phyloP scores from a whole-genome alignment of 2,113 vertebrate species.

The Amazona guildingii region DNA sequence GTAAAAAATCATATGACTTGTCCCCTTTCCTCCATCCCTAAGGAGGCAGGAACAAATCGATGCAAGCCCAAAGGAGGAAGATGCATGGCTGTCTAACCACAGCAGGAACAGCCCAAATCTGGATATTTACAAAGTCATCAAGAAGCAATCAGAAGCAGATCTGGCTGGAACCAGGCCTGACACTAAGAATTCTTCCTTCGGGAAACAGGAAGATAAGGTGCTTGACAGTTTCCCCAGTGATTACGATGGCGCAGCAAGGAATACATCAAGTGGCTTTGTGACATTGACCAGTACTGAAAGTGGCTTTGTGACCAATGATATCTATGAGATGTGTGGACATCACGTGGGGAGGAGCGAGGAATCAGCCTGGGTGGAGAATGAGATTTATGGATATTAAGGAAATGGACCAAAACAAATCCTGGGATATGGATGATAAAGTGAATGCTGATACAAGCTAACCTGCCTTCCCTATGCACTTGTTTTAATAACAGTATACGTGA shows the following conservation, averaged over 20 bases:
- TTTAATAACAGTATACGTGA: neutral
- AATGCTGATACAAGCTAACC: accelerated
- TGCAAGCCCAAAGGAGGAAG: constrained; percentile 66
- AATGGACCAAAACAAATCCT: neutral
- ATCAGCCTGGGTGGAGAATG: constrained; percentile 93
- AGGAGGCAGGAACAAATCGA: constrained; percentile 78
- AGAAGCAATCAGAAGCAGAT: constrained; percentile 86
- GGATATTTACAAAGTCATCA: constrained; percentile 88
- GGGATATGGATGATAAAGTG: neutral
- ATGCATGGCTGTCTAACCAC: constrained; percentile 69
- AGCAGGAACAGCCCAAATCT: constrained; percentile 74
- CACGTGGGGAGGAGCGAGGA: constrained; percentile 67
- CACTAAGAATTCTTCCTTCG: constrained; percentile 90
- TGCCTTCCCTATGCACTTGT: neutral
- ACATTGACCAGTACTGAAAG: constrained; percentile 81
- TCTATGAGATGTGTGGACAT: constrained; percentile 85
- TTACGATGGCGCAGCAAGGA: constrained; percentile 73
- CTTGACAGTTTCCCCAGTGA: constrained; percentile 70
- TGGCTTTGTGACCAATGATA: constrained; percentile 92
- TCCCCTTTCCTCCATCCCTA: neutral
- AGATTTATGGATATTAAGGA: constrained; percentile 88
- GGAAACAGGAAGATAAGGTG: constrained; percentile 58
- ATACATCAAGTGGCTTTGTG: constrained; percentile 77
- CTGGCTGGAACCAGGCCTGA: constrained; percentile 83
- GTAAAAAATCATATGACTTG: neutral